phyloP scores from a whole-genome alignment of 2,113 vertebrate genomes.

The Taxidea taxus region DNA sequence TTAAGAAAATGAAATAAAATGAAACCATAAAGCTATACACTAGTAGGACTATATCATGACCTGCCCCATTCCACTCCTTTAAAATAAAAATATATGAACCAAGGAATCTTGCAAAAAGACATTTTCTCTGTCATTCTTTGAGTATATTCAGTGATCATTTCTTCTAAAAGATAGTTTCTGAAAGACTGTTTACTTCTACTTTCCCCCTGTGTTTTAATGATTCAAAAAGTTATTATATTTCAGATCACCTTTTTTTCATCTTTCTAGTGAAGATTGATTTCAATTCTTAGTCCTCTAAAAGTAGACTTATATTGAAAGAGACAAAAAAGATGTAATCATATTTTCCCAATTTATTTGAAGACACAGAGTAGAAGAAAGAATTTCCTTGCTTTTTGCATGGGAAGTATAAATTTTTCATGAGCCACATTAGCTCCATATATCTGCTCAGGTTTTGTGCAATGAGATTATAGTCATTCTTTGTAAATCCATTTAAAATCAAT shows the following conservation, averaged over 20 bases:
- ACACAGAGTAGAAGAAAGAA: neutral
- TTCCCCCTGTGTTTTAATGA: neutral
- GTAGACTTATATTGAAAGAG: neutral
- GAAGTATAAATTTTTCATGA: neutral
- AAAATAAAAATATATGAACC: neutral
- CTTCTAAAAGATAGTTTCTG: neutral
- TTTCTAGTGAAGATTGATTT: neutral
- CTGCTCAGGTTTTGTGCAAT: neutral
- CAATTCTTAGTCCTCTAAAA: neutral
- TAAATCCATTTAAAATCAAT: constrained; percentile 10
- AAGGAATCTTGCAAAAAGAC: neutral
- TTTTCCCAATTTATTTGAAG: neutral
- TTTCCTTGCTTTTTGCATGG: neutral
- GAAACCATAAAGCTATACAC: neutral
- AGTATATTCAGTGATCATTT: neutral
- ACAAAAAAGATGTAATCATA: neutral
- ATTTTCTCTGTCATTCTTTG: neutral
- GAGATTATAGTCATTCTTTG: neutral
- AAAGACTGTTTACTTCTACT: neutral
- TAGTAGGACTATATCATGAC: neutral
- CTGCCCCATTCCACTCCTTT: neutral
- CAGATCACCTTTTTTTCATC: neutral
- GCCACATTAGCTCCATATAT: neutral
- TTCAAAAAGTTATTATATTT: neutral
- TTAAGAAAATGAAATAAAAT: neutral